Base-by-base conservation (phyloP, 2,888 invertebrate species). In the Carcina quercana region DNA sequence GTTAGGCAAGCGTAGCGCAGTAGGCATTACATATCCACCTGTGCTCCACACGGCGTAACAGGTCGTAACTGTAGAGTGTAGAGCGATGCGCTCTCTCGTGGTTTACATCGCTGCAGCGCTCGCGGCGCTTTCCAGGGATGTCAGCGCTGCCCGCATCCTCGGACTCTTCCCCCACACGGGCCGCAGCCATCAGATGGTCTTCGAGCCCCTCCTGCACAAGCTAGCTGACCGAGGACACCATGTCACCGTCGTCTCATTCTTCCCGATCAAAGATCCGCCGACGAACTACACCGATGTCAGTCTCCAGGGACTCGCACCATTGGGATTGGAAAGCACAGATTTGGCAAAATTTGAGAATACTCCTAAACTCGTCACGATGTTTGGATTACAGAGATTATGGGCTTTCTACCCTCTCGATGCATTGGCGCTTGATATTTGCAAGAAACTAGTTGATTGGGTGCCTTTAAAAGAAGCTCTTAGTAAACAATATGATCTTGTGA, bases 131-230 rank as follows among this genome's bases (percentile, higher is more conserved):
- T 40, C 49, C 13, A 47, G 58, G 40, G 33, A 67, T 56, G 69
- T 46, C 2, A 40, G 57, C 36, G 40, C 74, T 31, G 83, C 78
- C 28, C 83, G 85, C 25, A 84, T 89, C 30, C 73, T 90, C 25
- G 88, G 85, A 2, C 59, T 88, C 0, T 88, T 89, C 47, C 85
- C 86, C 0, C 85, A 88, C 48, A 76, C 83, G 0, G 88, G 87
- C 0, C 86, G 84, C 37, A 90, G 89, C 45, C 90, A 90, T 47
- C 88, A 88, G 45, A 79, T 86, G 58, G 86, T 88, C 1, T 88
- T 87, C 54, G 79, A 86, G 26, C 85, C 86, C 0, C 60, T 89
- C 3, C 52, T 89, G 5, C 72, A 71, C 30, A 80, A 74, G 22
- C 57, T 90, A 30, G 86, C 86, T 0, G 68, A 70, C 13, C 74